Conservation (phyloP, 2,797 vertebrate genomes). For the Ptychobarbus kaznakovi region DNA sequence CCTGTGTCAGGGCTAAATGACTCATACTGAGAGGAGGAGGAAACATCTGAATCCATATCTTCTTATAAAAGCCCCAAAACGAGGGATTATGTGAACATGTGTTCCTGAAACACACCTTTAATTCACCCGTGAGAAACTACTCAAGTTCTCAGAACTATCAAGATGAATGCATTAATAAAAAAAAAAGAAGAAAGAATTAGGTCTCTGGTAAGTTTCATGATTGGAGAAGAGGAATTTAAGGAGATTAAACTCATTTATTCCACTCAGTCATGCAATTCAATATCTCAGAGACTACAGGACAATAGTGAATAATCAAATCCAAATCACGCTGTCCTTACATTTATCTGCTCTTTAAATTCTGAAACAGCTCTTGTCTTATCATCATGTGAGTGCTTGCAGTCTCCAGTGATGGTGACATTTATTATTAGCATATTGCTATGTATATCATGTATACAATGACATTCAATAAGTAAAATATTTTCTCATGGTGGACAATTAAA, state of each 20-base stretch:
- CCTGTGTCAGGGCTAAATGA: background rate
- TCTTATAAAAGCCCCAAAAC: background rate
- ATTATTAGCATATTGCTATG: background rate
- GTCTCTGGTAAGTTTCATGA: background rate
- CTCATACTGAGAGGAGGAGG: background rate
- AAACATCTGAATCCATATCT: background rate
- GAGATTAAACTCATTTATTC: background rate
- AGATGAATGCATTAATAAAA: background rate
- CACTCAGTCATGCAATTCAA: background rate
- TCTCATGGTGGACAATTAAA: background rate
- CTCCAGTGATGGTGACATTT: background rate
- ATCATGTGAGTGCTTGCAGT: background rate
- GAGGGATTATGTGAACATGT: background rate
- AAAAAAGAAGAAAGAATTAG: background rate
- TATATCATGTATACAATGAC: background rate
- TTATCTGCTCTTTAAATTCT: background rate
- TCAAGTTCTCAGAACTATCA: background rate
- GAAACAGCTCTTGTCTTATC: background rate
- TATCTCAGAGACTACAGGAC: background rate
- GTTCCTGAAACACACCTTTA: background rate
- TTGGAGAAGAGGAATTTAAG: background rate
- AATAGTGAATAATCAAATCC: background rate
- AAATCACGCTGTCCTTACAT: background rate
- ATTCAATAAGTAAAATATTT: background rate
- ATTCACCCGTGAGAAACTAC: background rate